Percentiles rank a stretch among this genome's conserved stretches.
Conservation (phyloP, 2,888 invertebrate species). For the Lycophotia porphyrea region DNA sequence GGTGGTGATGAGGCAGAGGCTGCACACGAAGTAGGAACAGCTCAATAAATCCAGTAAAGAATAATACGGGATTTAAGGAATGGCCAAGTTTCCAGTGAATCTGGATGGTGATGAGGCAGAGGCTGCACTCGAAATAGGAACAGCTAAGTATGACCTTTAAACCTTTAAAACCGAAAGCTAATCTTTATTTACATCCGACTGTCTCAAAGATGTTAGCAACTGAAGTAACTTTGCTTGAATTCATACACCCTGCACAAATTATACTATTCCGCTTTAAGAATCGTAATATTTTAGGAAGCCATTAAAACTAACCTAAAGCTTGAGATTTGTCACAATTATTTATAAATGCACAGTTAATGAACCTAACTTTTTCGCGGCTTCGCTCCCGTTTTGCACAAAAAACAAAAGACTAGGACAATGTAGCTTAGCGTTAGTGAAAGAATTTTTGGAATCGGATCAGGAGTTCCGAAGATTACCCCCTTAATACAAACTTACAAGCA, state of each 20-base stretch:
- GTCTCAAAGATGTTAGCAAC: conserved; percentile 11
- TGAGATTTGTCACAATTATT: conserved; percentile 1
- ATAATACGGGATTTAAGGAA: background rate
- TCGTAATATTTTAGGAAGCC: conserved; percentile 11
- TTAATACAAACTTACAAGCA: no score
- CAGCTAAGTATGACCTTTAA: background rate
- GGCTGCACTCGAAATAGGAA: background rate
- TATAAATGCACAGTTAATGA: no score
- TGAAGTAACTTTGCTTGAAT: background rate
- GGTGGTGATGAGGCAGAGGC: background rate
- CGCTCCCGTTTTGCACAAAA: no score
- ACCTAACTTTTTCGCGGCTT: no score
- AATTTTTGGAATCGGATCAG: no score
- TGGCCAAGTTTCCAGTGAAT: background rate
- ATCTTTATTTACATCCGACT: background rate
- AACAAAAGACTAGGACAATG: no score
- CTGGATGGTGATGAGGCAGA: background rate
- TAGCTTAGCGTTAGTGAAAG: no score
- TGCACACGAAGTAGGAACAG: background rate
- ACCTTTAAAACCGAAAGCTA: background rate
- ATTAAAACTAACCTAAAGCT: conserved; percentile 3
- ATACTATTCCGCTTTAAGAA: conserved; percentile 15
- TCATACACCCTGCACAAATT: conserved; percentile 16
- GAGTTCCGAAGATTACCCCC: no score
- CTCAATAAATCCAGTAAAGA: background rate